Evolutionary conservation across 2,797 vertebrate genomes (phyloP), one percentile per base, ranked within the genome.

Genomic region (Neosilurus mollespiculum): DNA sequence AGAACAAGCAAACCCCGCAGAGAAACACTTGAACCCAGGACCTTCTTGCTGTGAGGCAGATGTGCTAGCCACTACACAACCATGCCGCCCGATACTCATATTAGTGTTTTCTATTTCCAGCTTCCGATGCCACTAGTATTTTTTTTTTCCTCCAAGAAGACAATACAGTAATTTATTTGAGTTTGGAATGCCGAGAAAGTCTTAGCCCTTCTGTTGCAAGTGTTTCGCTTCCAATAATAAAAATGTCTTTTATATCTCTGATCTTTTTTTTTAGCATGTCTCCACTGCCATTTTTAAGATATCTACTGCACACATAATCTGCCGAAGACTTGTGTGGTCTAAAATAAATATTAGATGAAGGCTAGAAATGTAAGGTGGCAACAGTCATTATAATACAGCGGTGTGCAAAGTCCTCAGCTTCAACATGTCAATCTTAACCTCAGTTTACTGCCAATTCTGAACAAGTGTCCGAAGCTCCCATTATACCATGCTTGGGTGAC

Each of bases 241-340:
- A 65, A 37, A 69, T 22, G 16, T 37, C 22, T 37, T 22, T 24
- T 9, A 11, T 62, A 62, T 24, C n/a, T n/a, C 59, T n/a, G 59
- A n/a, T 61, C 16, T 16, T 30, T 1, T 51, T 43, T 15, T 11
- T 43, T 58, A 43, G 20, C 16, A 53, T 10, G 7, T 61, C 12
- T 65, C 24, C 59, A 43, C 22, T 49, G 56, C 9, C 16, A 49
- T 64, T 51, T 81, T 24, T 72, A 72, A 81, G 62, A 72, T 49
- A 61, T 75, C 26, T 75, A 37, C 22, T 43, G 59, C 34, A 75
- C 53, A 65, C 12, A 75, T 81, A 80, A 69, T 69, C 56, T 51
- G 20, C 53, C 58, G n/a, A 20, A n/a, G 64, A 49, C 53, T 54
- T 9, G 30, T 75, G 18, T 2, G 16, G 37, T 75, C 10, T 81